Percentiles rank a stretch among this genome's conserved stretches.
These are phyloP conservation scores for Glyphotaelius pellucidus DNA, from an alignment of 2,888 invertebrate species.

Conservation along the genomic window DNA sequence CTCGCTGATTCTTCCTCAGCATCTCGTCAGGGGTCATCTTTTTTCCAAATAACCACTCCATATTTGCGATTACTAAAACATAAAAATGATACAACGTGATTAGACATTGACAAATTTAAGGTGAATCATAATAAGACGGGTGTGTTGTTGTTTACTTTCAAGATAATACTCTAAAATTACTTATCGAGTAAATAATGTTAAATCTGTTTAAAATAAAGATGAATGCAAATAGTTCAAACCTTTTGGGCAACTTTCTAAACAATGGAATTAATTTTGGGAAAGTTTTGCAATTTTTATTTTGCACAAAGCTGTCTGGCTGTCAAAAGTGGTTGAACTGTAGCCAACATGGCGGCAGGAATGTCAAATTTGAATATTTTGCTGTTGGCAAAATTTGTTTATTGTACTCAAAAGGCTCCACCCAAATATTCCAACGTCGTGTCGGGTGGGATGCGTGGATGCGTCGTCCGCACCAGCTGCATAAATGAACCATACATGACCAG, in stretches of 20 bases:
- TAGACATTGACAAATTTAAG: conserved; percentile 23
- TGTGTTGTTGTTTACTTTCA: conserved; percentile 43
- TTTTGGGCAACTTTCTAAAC: background rate
- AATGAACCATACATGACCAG: too few species aligned
- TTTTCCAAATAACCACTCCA: conserved; percentile 98
- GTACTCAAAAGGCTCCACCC: background rate
- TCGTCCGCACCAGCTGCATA: too few species aligned
- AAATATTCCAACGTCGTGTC: background rate
- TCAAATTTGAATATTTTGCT: background rate
- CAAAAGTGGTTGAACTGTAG: background rate
- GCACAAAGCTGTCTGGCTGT: conserved; percentile 28
- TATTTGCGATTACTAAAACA: conserved; percentile 69
- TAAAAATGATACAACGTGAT: background rate
- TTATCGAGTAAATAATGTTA: background rate
- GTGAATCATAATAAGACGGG: conserved; percentile 45
- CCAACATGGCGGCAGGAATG: background rate
- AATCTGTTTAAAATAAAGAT: background rate
- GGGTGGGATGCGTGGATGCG: too few species aligned
- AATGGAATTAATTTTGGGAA: background rate
- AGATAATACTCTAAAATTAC: background rate
- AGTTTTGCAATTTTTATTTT: background rate
- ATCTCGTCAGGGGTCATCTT: conserved; percentile 98
- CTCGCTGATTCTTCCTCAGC: conserved; percentile 98
- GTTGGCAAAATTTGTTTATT: background rate
- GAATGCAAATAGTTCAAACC: background rate